A percentile compares a stretch with the other conserved stretches of the same genome.
Conservation (phyloP, 2,797 vertebrate species). For the Sebastes flavidus region DNA sequence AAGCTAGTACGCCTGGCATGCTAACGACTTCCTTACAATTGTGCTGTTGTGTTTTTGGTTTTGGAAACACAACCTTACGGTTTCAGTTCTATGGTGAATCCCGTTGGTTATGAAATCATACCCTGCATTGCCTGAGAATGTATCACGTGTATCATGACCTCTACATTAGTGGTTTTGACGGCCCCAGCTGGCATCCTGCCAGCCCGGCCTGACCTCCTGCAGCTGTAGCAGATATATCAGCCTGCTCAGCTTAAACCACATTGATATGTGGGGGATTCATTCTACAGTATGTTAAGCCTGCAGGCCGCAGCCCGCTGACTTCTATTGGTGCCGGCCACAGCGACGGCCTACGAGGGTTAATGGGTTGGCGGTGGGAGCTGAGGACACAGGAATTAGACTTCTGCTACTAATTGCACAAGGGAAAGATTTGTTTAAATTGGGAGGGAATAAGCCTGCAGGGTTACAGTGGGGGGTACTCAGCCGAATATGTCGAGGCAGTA, state of each 20-base stretch:
- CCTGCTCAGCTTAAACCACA: conserved; percentile 55
- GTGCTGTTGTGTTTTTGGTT: background rate
- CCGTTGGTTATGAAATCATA: background rate
- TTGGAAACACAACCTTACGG: background rate
- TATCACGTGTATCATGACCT: conserved; percentile 15
- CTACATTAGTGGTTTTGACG: conserved; percentile 14
- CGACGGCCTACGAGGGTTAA: conserved; percentile 45
- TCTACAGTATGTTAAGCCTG: conserved; percentile 39
- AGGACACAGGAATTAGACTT: conserved; percentile 66
- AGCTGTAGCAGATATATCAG: conserved; percentile 49
- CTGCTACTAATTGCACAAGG: conserved; percentile 59
- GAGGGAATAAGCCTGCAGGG: conserved; percentile 40
- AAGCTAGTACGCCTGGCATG: too few relatives aligned
- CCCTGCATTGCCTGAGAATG: background rate
- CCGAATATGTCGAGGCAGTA: conserved; percentile 8
- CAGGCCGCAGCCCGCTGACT: conserved; percentile 50
- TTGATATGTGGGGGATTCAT: conserved; percentile 63
- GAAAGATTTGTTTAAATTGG: conserved; percentile 58
- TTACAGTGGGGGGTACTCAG: conserved; percentile 18
- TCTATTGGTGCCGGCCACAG: conserved; percentile 26
- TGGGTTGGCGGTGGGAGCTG: conserved; percentile 51
- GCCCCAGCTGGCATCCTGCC: conserved; percentile 53
- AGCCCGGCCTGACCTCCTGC: conserved; percentile 30
- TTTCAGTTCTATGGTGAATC: background rate
- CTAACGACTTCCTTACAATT: background rate